Conservation (phyloP, 2,797 vertebrate genomes). For the Tarsius wallacei region DNA sequence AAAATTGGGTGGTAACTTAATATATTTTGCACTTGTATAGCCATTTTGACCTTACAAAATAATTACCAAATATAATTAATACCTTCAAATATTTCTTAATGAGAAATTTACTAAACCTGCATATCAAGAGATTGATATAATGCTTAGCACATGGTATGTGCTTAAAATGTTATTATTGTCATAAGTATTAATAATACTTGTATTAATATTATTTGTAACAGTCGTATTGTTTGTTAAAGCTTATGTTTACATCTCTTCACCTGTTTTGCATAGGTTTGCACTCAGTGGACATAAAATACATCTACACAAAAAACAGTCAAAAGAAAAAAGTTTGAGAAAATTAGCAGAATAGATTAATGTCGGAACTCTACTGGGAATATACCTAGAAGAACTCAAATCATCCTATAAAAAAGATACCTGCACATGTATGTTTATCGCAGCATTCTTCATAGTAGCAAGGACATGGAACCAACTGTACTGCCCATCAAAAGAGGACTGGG, state of each 20-base stretch:
- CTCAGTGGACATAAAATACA: neutral
- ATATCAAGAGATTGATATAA: neutral
- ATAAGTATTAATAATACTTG: neutral
- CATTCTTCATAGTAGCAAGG: too few relatives aligned
- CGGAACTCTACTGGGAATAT: neutral
- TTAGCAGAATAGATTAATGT: neutral
- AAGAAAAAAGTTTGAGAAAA: neutral
- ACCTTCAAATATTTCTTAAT: neutral
- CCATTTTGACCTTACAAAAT: neutral
- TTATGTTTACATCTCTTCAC: neutral
- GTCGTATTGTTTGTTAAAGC: neutral
- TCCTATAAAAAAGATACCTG: too few relatives aligned
- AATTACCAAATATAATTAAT: neutral
- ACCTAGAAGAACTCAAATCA: too few relatives aligned
- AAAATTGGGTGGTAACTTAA: neutral
- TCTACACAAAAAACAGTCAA: neutral
- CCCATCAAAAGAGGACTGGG: too few relatives aligned
- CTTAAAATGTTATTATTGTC: neutral
- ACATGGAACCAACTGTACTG: too few relatives aligned
- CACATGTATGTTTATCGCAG: too few relatives aligned
- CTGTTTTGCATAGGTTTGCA: neutral
- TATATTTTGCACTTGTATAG: neutral
- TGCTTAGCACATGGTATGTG: neutral
- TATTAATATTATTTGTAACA: neutral
- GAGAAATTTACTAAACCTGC: neutral